Evolutionary conservation across 2,888 invertebrate genomes (phyloP).

Genomic region (Oxycera nigricornis): DNA sequence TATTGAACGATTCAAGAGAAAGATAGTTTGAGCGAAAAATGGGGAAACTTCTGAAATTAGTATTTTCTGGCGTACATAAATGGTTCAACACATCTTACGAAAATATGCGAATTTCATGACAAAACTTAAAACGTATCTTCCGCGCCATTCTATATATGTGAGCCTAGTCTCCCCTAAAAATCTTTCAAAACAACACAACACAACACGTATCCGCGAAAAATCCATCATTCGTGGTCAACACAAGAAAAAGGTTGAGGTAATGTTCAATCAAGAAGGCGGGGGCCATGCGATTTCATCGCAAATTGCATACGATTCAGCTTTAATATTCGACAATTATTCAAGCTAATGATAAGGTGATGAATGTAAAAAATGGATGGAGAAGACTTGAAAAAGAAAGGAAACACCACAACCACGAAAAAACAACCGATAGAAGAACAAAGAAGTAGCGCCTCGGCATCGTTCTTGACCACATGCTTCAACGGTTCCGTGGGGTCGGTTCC

Average conservation of each 20-base stretch:
- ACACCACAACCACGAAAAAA: background rate
- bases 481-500: background rate
- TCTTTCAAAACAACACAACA: too few relatives aligned
- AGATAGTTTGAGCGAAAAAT: too few relatives aligned
- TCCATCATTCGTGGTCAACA: too few relatives aligned
- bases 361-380: background rate
- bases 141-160: too few relatives aligned
- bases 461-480: background rate
- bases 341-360: constrained; percentile 34
- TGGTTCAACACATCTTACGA: too few relatives aligned
- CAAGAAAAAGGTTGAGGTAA: background rate
- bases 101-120: too few relatives aligned
- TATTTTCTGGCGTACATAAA: too few relatives aligned
- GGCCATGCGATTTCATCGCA: constrained; percentile 25
- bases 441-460: background rate
- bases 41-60: too few relatives aligned
- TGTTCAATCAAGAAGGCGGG: constrained; percentile 12
- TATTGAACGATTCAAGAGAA: too few relatives aligned
- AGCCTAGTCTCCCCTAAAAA: too few relatives aligned
- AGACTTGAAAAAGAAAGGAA: background rate
- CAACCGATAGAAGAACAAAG: background rate
- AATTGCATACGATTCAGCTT: constrained; percentile 36
- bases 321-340: constrained; percentile 37
- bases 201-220: too few relatives aligned
- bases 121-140: too few relatives aligned